Conservation (phyloP, 2,888 invertebrate species). For the Zonitis immaculata region DNA sequence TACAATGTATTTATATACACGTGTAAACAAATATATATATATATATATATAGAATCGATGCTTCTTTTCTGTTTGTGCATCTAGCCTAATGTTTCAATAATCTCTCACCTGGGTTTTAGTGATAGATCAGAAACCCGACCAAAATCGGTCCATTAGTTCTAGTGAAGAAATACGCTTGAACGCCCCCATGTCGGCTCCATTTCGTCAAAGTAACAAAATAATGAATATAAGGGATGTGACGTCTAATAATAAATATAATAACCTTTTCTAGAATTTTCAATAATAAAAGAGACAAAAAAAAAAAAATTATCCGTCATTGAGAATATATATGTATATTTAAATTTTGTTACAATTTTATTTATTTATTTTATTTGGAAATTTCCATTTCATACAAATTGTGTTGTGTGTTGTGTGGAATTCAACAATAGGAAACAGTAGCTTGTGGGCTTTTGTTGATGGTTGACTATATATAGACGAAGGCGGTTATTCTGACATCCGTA, state of each 20-base stretch:
- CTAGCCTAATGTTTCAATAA: conserved; percentile 28
- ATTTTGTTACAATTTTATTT: no score
- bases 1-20: conserved; percentile 4
- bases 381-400: no score
- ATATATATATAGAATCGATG: no score
- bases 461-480: conserved; percentile 12
- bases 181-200: conserved; percentile 43
- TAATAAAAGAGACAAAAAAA: no score
- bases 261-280: no score
- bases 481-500: conserved; percentile 33
- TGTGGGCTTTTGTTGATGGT: not conserved
- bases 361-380: no score
- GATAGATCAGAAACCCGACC: conserved; percentile 14
- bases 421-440: not conserved
- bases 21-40: conserved; percentile 14
- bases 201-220: conserved; percentile 39
- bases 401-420: no score
- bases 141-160: conserved; percentile 43
- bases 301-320: no score
- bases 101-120: conserved; percentile 27
- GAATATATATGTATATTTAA: no score
- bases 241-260: not conserved
- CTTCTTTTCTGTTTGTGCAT: conserved; percentile 5
- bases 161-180: conserved; percentile 43
- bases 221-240: conserved; percentile 1